Conservation (phyloP, 2,113 vertebrate species). For the Aspiorhynchus laticeps region DNA sequence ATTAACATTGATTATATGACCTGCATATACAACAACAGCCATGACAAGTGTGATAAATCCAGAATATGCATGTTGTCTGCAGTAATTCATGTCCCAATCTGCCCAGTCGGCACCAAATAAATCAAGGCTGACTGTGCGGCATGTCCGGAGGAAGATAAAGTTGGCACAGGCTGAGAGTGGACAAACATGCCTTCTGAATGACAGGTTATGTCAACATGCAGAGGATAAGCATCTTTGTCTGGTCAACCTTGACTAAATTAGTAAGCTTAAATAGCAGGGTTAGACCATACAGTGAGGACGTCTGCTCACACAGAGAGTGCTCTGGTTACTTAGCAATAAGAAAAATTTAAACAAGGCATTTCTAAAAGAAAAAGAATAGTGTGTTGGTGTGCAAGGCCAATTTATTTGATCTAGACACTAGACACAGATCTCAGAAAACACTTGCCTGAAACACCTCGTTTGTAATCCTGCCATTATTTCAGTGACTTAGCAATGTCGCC, state of each 20-base stretch:
- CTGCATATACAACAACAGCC: neutral
- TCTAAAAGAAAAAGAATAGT: neutral
- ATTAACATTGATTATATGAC: neutral
- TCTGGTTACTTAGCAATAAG: neutral
- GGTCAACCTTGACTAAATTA: constrained; percentile 65
- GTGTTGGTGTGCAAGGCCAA: neutral
- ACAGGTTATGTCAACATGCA: constrained; percentile 52
- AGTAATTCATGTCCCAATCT: constrained; percentile 4
- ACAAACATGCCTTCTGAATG: constrained; percentile 49
- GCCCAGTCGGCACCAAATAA: constrained; percentile 42
- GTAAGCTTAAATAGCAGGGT: constrained; percentile 23
- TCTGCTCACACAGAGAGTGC: neutral
- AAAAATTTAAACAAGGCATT: neutral
- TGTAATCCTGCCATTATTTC: no score
- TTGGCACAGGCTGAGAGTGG: constrained; percentile 42
- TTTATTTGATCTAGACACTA: neutral
- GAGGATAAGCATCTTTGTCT: constrained; percentile 48
- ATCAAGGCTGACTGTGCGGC: constrained; percentile 22
- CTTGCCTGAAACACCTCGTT: no score
- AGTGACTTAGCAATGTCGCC: no score
- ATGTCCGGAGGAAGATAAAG: constrained; percentile 9
- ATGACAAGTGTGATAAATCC: neutral
- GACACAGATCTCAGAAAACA: neutral
- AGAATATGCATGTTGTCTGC: neutral
- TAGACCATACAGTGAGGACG: constrained; percentile 31